Base-by-base conservation (phyloP, 2,888 invertebrate species). In the Petrolisthes manimaculis region DNA sequence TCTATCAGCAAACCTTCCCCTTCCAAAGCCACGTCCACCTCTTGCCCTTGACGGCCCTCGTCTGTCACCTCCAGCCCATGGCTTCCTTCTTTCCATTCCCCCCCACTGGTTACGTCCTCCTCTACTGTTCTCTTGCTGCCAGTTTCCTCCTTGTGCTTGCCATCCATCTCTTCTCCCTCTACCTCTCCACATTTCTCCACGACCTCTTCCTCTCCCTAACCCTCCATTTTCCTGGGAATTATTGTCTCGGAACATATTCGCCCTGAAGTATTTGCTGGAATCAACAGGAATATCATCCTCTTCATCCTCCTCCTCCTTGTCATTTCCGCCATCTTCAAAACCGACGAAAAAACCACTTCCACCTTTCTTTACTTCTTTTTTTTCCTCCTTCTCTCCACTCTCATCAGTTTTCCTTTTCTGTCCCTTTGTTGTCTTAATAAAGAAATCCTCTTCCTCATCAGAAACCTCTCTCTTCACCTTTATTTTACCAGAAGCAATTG, bases 341-440 rank as follows among this genome's bases (percentile, higher is more conserved):
- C 84, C 67, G 5, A 84, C 14, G 84, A 84, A 84, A 24, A 84
- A 84, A 51, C 53, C 67, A 24, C 84, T 84, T 37, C 67, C 78
- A 24, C n/a, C 51, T 8, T 55, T 84, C 56, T 37, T 84, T 8
- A 21, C 51, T 37, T 14, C 18, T n/a, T 12, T 37, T n/a, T 4
- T 12, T 56, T 14, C n/a, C 4, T 18, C 37, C 80, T 14, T 21
- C 4, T 18, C 37, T n/a, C 21, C 21, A 18, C 37, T 74, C 4
- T 74, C 24, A 9, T 74, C 74, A 74, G 21, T 74, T 18, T 82
- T 69, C 12, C 6, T 24, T 37, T 77, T 54, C 53, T 78, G 18
- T 3, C 37, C 51, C n/a, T 37, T 24, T 78, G 55, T 77, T 4
- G 56, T 77, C 6, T 55, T 24, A 12, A 67, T 5, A 24, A 81